A percentile compares a stretch with the other conserved stretches of the same genome.
These are phyloP conservation scores for Oxyura jamaicensis DNA, from an alignment of 2,113 vertebrate genomes.

Conservation along the genomic window DNA sequence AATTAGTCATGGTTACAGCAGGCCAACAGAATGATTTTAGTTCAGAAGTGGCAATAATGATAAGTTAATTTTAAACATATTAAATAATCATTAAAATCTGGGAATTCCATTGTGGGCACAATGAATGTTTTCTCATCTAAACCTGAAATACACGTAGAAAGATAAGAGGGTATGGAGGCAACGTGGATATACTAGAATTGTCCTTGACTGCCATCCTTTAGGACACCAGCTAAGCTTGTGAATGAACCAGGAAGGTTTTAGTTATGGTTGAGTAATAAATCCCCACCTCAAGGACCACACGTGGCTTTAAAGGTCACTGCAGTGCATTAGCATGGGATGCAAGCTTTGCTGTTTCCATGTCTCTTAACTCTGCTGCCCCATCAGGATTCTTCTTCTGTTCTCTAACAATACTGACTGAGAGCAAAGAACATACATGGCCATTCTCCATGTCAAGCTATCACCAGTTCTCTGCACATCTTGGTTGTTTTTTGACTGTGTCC, in stretches of 20 bases:
- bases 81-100: not conserved
- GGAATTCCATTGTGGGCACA: rapidly evolving
- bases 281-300: rapidly evolving
- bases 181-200: rapidly evolving
- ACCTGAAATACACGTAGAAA: not conserved
- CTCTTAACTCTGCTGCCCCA: not conserved
- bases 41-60: not conserved
- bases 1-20: not conserved
- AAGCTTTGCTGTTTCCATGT: not conserved
- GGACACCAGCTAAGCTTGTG: not conserved
- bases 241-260: not conserved
- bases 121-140: not conserved
- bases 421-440: not conserved
- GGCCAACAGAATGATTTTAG: not conserved
- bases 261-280: not conserved
- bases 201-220: not conserved
- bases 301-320: not conserved
- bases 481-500: not conserved
- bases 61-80: not conserved
- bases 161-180: not conserved
- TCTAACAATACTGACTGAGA: not conserved
- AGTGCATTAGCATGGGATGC: not conserved
- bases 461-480: not conserved
- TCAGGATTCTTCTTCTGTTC: not conserved
- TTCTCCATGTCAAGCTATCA: not conserved